Conservation (phyloP, 2,888 invertebrate genomes). For the Nineta flava region DNA sequence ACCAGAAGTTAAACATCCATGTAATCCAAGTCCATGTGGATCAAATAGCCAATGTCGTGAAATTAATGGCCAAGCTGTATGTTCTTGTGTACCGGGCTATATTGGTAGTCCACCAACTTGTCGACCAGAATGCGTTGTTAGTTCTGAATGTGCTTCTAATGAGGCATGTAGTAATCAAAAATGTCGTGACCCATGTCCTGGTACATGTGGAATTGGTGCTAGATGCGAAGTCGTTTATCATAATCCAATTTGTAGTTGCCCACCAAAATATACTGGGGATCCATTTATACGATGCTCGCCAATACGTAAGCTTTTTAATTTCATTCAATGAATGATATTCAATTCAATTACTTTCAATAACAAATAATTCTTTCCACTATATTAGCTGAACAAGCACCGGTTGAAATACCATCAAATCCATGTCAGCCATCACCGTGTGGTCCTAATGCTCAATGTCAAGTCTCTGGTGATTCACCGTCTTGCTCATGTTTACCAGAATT, state of each 20-base stretch:
- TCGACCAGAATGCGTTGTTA: slow-evolving; percentile 52
- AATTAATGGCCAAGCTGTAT: slow-evolving; percentile 47
- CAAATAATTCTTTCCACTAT: neutral
- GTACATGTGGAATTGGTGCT: slow-evolving; percentile 50
- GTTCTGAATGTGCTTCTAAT: slow-evolving; percentile 47
- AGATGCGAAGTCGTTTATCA: slow-evolving; percentile 58
- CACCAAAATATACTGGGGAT: slow-evolving; percentile 41
- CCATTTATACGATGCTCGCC: slow-evolving; percentile 44
- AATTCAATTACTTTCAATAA: neutral
- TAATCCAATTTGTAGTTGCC: slow-evolving; percentile 54
- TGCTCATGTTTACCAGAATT: slow-evolving; percentile 56
- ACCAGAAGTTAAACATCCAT: slow-evolving; percentile 31
- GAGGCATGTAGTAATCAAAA: slow-evolving; percentile 52
- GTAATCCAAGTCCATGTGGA: slow-evolving; percentile 48
- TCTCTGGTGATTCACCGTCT: slow-evolving; percentile 37
- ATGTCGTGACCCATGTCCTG: slow-evolving; percentile 50
- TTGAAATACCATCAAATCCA: slow-evolving; percentile 36
- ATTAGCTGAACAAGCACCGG: slow-evolving; percentile 25
- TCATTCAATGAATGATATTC: neutral
- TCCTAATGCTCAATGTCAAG: slow-evolving; percentile 47
- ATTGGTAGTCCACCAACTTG: slow-evolving; percentile 50
- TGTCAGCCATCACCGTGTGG: slow-evolving; percentile 58
- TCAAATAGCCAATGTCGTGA: slow-evolving; percentile 45
- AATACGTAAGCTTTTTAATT: slow-evolving; percentile 29
- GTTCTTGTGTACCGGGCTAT: slow-evolving; percentile 47